phyloP scores from a whole-genome alignment of 2,113 vertebrate species.

The Bubalus kerabau region DNA sequence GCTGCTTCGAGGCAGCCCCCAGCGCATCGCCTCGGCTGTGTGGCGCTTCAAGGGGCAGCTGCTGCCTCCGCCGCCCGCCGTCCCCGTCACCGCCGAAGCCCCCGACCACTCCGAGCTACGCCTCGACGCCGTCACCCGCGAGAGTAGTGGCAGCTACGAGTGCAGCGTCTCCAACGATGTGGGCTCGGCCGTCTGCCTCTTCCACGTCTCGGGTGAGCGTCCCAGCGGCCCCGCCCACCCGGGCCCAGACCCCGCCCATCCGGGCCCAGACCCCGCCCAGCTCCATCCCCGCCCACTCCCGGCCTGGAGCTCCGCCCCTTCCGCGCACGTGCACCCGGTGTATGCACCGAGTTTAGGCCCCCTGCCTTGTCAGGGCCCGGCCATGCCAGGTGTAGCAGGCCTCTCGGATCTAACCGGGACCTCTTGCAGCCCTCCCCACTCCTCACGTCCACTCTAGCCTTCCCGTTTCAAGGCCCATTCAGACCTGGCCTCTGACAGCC shows the following conservation, averaged over 20 bases:
- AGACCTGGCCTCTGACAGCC: not conserved
- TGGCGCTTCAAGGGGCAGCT: slow-evolving; percentile 90
- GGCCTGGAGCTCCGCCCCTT: accelerated
- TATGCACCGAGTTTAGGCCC: accelerated
- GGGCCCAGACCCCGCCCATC: not conserved
- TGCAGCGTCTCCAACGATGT: slow-evolving; percentile 92
- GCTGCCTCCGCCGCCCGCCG: slow-evolving; percentile 76
- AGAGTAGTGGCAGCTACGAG: slow-evolving; percentile 91
- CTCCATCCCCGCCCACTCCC: accelerated
- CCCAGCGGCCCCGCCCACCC: not conserved
- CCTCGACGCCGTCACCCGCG: slow-evolving; percentile 86
- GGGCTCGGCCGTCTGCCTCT: slow-evolving; percentile 90
- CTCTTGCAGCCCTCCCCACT: not conserved
- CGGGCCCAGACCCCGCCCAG: not conserved
- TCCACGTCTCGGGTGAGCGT: slow-evolving; percentile 93
- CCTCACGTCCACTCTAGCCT: not conserved
- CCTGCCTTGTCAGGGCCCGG: not conserved
- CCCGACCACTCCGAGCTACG: slow-evolving; percentile 88
- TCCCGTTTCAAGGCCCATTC: not conserved
- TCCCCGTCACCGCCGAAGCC: slow-evolving; percentile 79
- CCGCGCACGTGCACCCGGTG: accelerated
- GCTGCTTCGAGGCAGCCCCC: slow-evolving; percentile 90
- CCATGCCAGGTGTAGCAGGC: not conserved
- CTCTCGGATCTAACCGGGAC: not conserved
- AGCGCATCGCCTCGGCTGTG: slow-evolving; percentile 86